Base-by-base conservation (phyloP, 2,113 vertebrate genomes). In the Electrona antarctica region DNA sequence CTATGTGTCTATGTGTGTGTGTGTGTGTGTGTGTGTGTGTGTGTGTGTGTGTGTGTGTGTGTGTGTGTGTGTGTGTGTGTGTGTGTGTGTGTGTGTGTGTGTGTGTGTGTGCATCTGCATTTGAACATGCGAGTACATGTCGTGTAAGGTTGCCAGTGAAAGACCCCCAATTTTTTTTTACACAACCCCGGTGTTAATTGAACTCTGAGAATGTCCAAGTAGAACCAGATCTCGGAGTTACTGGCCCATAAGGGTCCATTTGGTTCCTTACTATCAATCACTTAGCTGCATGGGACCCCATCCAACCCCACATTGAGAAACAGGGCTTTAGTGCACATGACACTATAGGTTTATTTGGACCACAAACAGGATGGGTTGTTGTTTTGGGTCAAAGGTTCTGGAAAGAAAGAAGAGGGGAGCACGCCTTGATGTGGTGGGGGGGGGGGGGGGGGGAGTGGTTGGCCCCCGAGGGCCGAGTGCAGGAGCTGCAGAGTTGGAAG, bases 401-500 rank as follows among this genome's bases (percentile, higher is more conserved):
- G 61, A 57, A 71, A 77, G 75, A 71, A 72, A 72, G 69, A 3
- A 21, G 33, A 63, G 47, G 75, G 69, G 52, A 41, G 33, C 52
- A 71, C 73, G 69, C 79, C 76, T 88, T 89, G 89, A 90, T 92
- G 88, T 85, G 80, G 86, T 91, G 68, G 29, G 63, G 50, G 49
- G 47, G 82, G 79, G 65, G 76, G 84, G 76, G 63, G 74, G 79
- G 75, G 81, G 78, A 79, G 87, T 41, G 87, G 85, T 89, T 87
- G 69, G 76, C 65, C 84, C 66, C n/a, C 69, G 59, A 54, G 87
- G 87, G 88, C 79, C 79, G 73, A 84, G 79, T 72, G 74, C 62
- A 41, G 74, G 81, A 87, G 87, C 81, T 57, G 65, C 58, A 88
- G 81, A 92, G 90, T 91, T 88, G 87, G 84, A 87, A 92, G 91